Percentiles rank a stretch among this genome's conserved stretches.
These are phyloP conservation scores for Zaprionus capensis DNA, from an alignment of 1,140 invertebrate species.

Conservation along the genomic window DNA sequence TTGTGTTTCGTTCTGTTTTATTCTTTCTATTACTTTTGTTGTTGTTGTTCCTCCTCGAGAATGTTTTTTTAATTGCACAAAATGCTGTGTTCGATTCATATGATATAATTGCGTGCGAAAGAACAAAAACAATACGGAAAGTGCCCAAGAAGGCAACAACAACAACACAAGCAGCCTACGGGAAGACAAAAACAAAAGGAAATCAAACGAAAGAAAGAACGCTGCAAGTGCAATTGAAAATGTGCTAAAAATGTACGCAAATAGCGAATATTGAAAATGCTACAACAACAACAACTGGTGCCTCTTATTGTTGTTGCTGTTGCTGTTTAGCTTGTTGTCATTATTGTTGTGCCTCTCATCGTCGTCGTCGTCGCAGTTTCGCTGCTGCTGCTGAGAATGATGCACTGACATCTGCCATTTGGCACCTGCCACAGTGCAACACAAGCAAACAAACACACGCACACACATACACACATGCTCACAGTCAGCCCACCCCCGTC, in stretches of 20 bases:
- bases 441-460: constrained; percentile 10
- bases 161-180: constrained; percentile 1
- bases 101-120: constrained; percentile 45
- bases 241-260: constrained; percentile 80
- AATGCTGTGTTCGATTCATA: constrained; percentile 15
- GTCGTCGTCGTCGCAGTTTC: constrained; percentile 12
- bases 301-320: constrained; percentile 13
- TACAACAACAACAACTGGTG: constrained; percentile 2
- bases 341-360: constrained; percentile 12
- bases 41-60: constrained; percentile 10
- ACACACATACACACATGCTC: constrained; percentile 10
- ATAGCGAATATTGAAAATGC: constrained; percentile 45
- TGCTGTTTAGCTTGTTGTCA: constrained; percentile 25
- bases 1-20: constrained; percentile 48
- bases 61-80: constrained; percentile 25
- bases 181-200: constrained; percentile 4
- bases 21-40: constrained; percentile 10
- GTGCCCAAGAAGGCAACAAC: constrained; percentile 5
- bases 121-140: neutral
- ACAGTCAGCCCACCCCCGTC: neutral
- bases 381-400: constrained; percentile 48
- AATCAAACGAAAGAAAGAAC: constrained; percentile 19
- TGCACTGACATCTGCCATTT: constrained; percentile 64
- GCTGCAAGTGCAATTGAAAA: constrained; percentile 63
- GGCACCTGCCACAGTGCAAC: constrained; percentile 61